These are phyloP conservation scores for Polyommatus icarus DNA, from an alignment of 2,888 invertebrate genomes.

Conservation along the genomic window DNA sequence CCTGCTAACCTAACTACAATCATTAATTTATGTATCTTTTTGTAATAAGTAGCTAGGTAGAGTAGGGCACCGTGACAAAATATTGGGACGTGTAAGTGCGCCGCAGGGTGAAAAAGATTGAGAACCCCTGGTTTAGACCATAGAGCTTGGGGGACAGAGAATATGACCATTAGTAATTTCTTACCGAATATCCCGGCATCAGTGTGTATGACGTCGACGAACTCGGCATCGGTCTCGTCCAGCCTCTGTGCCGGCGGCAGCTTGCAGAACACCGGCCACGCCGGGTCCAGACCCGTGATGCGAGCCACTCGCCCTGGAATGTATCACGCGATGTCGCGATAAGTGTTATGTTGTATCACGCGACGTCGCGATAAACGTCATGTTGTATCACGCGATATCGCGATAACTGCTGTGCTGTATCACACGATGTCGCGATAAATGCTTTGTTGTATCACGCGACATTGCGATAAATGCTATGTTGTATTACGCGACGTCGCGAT, in stretches of 20 bases:
- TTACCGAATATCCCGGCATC: slow-evolving; percentile 77
- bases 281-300: slow-evolving; percentile 84
- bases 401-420: not conserved
- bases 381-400: not conserved
- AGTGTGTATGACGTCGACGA: slow-evolving; percentile 83
- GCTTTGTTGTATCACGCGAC: not conserved
- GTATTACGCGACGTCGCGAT: too few relatives aligned
- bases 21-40: too few relatives aligned
- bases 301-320: slow-evolving; percentile 59
- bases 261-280: slow-evolving; percentile 80
- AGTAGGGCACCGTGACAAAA: too few relatives aligned
- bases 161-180: too few relatives aligned
- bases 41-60: too few relatives aligned
- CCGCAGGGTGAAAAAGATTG: too few relatives aligned
- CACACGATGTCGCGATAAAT: too few relatives aligned
- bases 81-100: too few relatives aligned
- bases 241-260: slow-evolving; percentile 75
- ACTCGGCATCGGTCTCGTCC: slow-evolving; percentile 80
- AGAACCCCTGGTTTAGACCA: too few relatives aligned
- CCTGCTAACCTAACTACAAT: too few relatives aligned
- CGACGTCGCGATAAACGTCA: not conserved
- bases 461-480: too few relatives aligned
- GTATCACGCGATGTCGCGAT: not conserved
- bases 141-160: too few relatives aligned
- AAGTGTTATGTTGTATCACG: not conserved